These are phyloP conservation scores for Podarcis raffonei DNA, from an alignment of 2,113 vertebrate genomes.

Conservation along the genomic window DNA sequence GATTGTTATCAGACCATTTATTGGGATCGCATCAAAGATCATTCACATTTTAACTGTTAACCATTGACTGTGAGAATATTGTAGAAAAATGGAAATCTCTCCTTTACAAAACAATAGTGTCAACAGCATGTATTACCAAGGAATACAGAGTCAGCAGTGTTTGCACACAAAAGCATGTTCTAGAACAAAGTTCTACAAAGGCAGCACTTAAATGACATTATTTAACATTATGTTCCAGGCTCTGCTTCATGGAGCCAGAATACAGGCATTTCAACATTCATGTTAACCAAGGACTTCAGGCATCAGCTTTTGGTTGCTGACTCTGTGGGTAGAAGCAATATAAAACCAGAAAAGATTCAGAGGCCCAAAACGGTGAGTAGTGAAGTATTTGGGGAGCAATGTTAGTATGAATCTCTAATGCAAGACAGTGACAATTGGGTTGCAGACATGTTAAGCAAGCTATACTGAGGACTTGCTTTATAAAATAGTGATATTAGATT, in stretches of 20 bases:
- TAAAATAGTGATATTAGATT: neutral
- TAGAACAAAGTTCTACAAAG: neutral
- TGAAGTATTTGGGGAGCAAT: neutral
- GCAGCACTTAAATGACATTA: neutral
- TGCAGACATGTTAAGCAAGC: neutral
- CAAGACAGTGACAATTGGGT: neutral
- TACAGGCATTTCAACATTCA: slow-evolving; percentile 48
- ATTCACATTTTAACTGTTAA: neutral
- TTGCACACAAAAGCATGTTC: neutral
- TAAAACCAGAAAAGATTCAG: slow-evolving; percentile 38
- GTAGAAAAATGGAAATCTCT: neutral
- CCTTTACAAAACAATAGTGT: neutral
- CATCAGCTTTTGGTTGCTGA: slow-evolving; percentile 50
- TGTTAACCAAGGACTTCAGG: slow-evolving; percentile 33
- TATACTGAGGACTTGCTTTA: neutral
- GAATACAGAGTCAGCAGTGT: neutral
- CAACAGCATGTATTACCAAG: neutral
- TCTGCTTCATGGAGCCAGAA: slow-evolving; percentile 16
- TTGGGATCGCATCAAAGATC: neutral
- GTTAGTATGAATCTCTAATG: neutral
- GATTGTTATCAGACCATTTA: neutral
- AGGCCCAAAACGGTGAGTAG: slow-evolving; percentile 72
- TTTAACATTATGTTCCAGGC: slow-evolving; percentile 47
- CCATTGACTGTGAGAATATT: neutral
- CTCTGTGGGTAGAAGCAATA: slow-evolving; percentile 17